These are phyloP conservation scores for Indicator indicator DNA, from an alignment of 2,113 vertebrate species.

Conservation along the genomic window DNA sequence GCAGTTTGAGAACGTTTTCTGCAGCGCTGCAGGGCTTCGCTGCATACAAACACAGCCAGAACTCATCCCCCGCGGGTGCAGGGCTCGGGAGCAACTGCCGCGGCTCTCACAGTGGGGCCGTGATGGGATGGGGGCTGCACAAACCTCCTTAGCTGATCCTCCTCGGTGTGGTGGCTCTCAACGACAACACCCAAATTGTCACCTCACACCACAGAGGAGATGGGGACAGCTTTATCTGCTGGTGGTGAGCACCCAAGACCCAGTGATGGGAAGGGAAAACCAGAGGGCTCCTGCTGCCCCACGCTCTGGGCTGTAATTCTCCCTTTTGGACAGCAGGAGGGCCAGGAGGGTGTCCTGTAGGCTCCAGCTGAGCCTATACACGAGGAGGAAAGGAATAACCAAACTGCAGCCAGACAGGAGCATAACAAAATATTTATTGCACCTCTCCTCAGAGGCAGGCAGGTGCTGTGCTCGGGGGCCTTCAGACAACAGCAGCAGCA, in stretches of 20 bases:
- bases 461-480: background rate
- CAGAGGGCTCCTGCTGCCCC: background rate
- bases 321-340: background rate
- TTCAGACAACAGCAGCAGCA: background rate
- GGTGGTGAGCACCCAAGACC: background rate
- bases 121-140: background rate
- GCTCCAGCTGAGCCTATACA: rapidly evolving
- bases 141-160: background rate
- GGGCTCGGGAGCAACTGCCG: background rate
- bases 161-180: background rate
- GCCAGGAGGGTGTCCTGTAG: rapidly evolving
- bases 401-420: background rate
- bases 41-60: background rate
- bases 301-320: background rate
- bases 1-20: background rate
- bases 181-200: background rate
- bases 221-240: background rate
- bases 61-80: background rate
- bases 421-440: constrained; percentile 30
- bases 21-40: background rate
- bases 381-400: background rate
- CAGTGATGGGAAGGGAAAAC: rapidly evolving
- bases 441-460: background rate
- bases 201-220: rapidly evolving
- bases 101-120: background rate